phyloP scores from a whole-genome alignment of 2,888 invertebrate genomes.

The Caenorhabditis afra region DNA sequence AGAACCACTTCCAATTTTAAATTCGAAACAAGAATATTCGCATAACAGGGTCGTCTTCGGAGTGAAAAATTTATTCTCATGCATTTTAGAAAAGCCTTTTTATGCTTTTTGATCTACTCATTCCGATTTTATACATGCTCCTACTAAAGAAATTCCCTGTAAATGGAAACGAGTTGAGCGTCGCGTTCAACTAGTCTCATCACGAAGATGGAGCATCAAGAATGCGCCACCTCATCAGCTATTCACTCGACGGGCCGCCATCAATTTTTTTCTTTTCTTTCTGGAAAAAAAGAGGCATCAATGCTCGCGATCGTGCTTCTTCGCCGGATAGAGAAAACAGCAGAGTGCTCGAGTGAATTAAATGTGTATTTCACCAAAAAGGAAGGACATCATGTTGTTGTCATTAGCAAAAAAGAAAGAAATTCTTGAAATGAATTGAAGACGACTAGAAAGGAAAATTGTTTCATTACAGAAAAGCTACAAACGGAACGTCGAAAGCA shows the following conservation, averaged over 20 bases:
- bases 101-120: neutral
- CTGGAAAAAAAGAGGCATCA: neutral
- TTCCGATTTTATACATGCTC: neutral
- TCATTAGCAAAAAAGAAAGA: neutral
- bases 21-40: too few relatives aligned
- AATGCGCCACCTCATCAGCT: conserved; percentile 22
- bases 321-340: too few relatives aligned
- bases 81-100: too few relatives aligned
- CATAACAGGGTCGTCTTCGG: too few relatives aligned
- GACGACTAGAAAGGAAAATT: too few relatives aligned
- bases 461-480: conserved; percentile 65
- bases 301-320: too few relatives aligned
- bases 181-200: conserved; percentile 22
- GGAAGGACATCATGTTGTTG: too few relatives aligned
- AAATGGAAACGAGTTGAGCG: neutral
- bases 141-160: neutral
- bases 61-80: too few relatives aligned
- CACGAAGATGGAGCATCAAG: conserved; percentile 10
- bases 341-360: too few relatives aligned
- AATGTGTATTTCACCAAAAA: too few relatives aligned
- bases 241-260: conserved; percentile 4
- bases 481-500: conserved; percentile 64
- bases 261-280: neutral
- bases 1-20: too few relatives aligned
- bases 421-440: too few relatives aligned